Evolutionary conservation across 2,888 invertebrate genomes (phyloP).

Genomic region (Eumacrocentrus americanus): DNA sequence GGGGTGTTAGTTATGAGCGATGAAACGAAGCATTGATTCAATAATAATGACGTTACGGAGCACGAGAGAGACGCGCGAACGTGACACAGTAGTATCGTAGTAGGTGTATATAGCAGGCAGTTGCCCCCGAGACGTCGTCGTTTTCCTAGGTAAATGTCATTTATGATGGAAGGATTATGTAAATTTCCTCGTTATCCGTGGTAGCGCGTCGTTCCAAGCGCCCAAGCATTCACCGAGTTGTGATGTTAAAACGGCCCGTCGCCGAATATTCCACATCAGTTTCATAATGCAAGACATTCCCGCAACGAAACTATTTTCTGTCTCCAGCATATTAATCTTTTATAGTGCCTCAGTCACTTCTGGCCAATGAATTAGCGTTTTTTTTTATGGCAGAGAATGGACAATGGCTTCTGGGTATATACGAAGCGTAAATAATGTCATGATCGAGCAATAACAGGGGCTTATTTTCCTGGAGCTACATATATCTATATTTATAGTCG

Average conservation of each 20-base stretch:
- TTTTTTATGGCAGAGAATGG: not conserved
- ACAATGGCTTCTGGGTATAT: conserved; percentile 22
- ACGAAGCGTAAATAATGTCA: conserved; percentile 40
- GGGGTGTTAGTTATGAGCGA: conserved; percentile 21
- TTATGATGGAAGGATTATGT: conserved; percentile 40
- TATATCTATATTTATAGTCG: not conserved
- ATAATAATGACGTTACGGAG: conserved; percentile 36
- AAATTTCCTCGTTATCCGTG: conserved; percentile 42
- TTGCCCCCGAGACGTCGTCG: not conserved
- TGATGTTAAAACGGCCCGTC: not conserved
- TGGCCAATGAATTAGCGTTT: not conserved
- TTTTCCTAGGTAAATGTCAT: conserved; percentile 35
- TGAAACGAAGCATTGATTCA: conserved; percentile 37
- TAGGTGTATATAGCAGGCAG: not conserved
- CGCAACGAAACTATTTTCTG: not conserved
- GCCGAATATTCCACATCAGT: not conserved
- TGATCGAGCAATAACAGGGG: conserved; percentile 45
- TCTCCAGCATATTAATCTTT: not conserved
- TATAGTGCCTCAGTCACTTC: not conserved
- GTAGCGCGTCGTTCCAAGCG: conserved; percentile 4
- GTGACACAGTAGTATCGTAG: conserved; percentile 3
- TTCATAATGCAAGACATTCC: too few species aligned
- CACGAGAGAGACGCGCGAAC: not conserved
- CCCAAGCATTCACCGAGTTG: not conserved
- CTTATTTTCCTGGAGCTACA: conserved; percentile 1